Percentiles rank a stretch among this genome's conserved stretches.
Evolutionary conservation across 2,797 vertebrate genomes (phyloP).

Genomic region (Myripristis murdjan): DNA sequence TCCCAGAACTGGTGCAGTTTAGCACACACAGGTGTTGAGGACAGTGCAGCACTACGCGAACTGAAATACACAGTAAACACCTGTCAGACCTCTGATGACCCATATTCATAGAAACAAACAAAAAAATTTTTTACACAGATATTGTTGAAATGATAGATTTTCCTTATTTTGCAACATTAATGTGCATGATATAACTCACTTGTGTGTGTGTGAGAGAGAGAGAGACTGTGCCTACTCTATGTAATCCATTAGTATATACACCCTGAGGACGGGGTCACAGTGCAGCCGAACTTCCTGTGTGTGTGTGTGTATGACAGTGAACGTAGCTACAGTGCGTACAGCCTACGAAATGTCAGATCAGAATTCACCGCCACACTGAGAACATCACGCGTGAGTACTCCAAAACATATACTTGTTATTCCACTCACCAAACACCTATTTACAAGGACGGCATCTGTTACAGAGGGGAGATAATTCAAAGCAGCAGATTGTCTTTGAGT

Average conservation of each 20-base stretch:
- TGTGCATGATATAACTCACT: not conserved
- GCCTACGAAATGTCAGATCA: constrained; percentile 71
- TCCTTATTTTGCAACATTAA: not conserved
- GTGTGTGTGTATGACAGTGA: constrained; percentile 16
- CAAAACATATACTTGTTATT: not conserved
- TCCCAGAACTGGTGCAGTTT: constrained; percentile 73
- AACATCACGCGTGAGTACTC: constrained; percentile 75
- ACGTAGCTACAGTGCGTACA: constrained; percentile 39
- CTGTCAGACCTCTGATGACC: constrained; percentile 35
- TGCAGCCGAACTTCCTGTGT: constrained; percentile 68
- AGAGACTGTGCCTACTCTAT: not conserved
- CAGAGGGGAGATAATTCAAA: not conserved
- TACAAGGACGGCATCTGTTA: not conserved
- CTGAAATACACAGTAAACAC: constrained; percentile 52
- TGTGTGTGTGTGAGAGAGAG: constrained; percentile 14
- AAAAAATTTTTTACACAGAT: not conserved
- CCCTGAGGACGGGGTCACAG: constrained; percentile 51
- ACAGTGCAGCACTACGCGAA: constrained; percentile 15
- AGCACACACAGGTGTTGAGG: constrained; percentile 64
- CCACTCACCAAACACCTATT: constrained; percentile 1
- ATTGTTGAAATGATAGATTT: not conserved
- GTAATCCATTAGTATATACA: constrained; percentile 27
- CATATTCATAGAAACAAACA: not conserved
- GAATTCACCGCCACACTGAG: constrained; percentile 61
- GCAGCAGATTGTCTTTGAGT: not conserved